Evolutionary conservation across 2,797 vertebrate species (phyloP).

Genomic region (Cossypha heuglini): DNA sequence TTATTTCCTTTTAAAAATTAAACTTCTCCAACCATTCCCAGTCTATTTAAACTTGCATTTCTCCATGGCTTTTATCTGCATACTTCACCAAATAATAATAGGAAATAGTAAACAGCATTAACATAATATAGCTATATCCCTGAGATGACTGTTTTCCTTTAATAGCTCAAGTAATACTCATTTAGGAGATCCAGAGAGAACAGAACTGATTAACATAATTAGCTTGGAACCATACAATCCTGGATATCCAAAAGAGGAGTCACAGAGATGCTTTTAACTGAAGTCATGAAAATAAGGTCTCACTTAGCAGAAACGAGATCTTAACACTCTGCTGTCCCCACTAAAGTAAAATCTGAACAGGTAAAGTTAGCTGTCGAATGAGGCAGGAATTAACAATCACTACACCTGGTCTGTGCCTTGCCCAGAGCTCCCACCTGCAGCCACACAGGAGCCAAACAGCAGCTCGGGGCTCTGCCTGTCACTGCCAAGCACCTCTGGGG

Average conservation of each 20-base stretch:
- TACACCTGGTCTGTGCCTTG: background rate
- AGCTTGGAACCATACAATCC: background rate
- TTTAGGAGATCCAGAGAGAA: background rate
- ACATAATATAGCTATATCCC: background rate
- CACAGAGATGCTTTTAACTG: background rate
- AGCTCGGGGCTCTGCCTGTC: background rate
- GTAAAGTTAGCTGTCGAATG: background rate
- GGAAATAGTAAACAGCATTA: background rate
- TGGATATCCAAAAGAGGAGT: background rate
- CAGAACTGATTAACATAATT: background rate
- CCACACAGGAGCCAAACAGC: fast-evolving
- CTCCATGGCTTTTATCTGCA: background rate
- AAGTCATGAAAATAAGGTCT: background rate
- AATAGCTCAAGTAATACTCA: background rate
- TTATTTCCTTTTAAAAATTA: background rate
- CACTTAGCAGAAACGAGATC: background rate
- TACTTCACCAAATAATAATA: background rate
- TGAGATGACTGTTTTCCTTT: background rate
- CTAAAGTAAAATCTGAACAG: background rate
- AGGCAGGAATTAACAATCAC: background rate
- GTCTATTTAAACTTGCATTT: background rate
- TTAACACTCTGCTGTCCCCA: background rate
- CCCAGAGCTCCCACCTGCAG: background rate
- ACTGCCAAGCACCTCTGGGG: background rate
- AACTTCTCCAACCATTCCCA: background rate